Base-by-base conservation (phyloP, 2,888 invertebrate species). In the Caenorhabditis drosophilae region DNA sequence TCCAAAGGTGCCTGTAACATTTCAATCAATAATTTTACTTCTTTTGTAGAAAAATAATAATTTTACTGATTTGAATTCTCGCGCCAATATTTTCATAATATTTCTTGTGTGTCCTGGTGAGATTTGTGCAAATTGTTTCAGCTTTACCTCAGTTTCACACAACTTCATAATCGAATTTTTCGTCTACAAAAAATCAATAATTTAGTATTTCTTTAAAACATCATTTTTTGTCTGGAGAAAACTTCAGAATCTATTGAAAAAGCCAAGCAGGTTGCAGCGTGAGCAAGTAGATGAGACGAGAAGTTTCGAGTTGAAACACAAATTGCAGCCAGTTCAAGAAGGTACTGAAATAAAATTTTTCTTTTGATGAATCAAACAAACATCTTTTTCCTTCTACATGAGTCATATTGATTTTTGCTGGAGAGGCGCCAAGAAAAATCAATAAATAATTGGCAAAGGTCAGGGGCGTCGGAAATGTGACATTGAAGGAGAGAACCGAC, bases 391-490 rank as follows among this genome's bases (percentile, higher is more conserved):
- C n/a, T n/a, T n/a, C n/a, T 42, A 59, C 59, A 42, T 59, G 38
- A 18, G 53, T 38, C 38, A 41, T 25, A 16, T 42, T 12, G 4
- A 41, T 59, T 23, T 20, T 48, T 23, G 48, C 4, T 12, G 47
- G 36, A 0, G 35, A 12, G 20, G 52, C 59, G 35, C 7, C 2
- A 15, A 59, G 26, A 34, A 52, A 41, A 41, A 48, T 36, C 20
- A 59, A 52, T 36, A 59, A 36, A 22, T 48, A 53, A 22, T 26
- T 53, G 36, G 52, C 47, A 22, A 53, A 59, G n/a, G 48, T 40
- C 35, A 59, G 41, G 16, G 59, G 59, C 16, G 59, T 59, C 20
- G 59, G 59, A 4, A 53, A 31, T 12, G 59, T 59, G 42, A 59
- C 48, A 35, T 38, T 20, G 41, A 48, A 59, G 11, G 40, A 40